Evolutionary conservation across 2,113 vertebrate species (phyloP), one percentile per base, ranked within the genome.

Genomic region (Alligator mississippiensis): DNA sequence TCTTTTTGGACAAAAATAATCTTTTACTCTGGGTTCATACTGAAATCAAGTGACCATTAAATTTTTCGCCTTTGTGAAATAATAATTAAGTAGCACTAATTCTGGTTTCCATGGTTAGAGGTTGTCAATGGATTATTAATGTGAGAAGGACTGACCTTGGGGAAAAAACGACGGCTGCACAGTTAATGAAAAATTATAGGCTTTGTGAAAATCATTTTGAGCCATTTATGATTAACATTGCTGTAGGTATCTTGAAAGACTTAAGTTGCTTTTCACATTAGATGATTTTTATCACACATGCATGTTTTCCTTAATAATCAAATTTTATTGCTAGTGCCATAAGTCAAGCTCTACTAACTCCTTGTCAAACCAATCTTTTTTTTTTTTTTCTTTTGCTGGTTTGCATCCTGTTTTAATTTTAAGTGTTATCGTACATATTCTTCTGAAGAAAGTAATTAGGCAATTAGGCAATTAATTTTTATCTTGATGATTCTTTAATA

Each of bases 21-120:
- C 83, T 85, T 93, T 92, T 54, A 64, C 64, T 80, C 76, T 85
- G 91, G 85, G 84, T 94, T 89, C 95, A 82, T 60, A 75, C 27
- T 96, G 91, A 96, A 96, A 93, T 86, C 82, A 93, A 95, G 88
- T 82, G 38, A 28, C 66, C 55, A 85, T 96, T 93, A 82, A 30
- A 59, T 88, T 10, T 84, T 88, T 90, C 89, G 2, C 14, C 64
- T 80, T 86, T 79, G 63, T 91, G 68, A 95, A 96, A 95, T 90
- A 90, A 82, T 87, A 11, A 86, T 66, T 92, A 87, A 94, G 82
- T 86, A 92, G 22, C 47, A 85, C 27, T 87, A 95, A 91, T 94
- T 95, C 85, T 88, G 57, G 60, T 96, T 94, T 95, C 38, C 47
- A 88, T 90, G 27, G 86, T 92, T 84, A 77, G 82, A 94, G 2